phyloP scores from a whole-genome alignment of 2,113 vertebrate species.

The Megalops atlanticus region DNA sequence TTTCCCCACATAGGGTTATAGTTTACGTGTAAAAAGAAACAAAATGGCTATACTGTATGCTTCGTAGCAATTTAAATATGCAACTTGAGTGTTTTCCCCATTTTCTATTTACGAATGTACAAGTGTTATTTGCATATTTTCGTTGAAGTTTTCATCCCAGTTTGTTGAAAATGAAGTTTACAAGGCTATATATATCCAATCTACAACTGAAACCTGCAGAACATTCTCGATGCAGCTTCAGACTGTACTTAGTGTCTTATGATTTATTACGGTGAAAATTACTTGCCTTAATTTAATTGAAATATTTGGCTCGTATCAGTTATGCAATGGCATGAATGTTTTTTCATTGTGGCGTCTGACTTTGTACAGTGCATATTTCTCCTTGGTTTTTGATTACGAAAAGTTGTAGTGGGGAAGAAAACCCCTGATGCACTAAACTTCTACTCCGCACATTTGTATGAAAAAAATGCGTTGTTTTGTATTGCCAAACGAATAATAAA shows the following conservation, averaged over 20 bases:
- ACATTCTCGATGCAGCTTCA: slow-evolving; percentile 17
- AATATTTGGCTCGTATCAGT: slow-evolving; percentile 44
- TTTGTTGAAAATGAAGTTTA: slow-evolving; percentile 34
- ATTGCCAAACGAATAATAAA: slow-evolving; percentile 53
- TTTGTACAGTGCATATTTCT: slow-evolving; percentile 50
- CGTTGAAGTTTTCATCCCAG: slow-evolving; percentile 21
- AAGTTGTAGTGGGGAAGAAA: slow-evolving; percentile 30
- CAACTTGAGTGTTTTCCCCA: slow-evolving; percentile 20
- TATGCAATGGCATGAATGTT: slow-evolving; percentile 63
- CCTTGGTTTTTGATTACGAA: slow-evolving; percentile 33
- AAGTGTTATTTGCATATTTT: slow-evolving; percentile 11
- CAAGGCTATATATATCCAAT: slow-evolving; percentile 20
- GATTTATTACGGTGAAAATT: slow-evolving; percentile 19
- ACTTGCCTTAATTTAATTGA: slow-evolving; percentile 29
- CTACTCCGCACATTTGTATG: slow-evolving; percentile 58
- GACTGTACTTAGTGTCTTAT: slow-evolving; percentile 4
- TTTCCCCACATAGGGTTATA: slow-evolving; percentile 17
- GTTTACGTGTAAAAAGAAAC: slow-evolving; percentile 28
- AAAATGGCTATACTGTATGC: slow-evolving; percentile 14
- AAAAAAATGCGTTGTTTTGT: slow-evolving; percentile 53
- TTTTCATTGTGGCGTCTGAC: slow-evolving; percentile 35
- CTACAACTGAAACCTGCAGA: slow-evolving; percentile 27
- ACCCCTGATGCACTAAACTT: slow-evolving; percentile 57
- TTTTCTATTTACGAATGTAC: slow-evolving; percentile 24
- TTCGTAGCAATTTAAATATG: slow-evolving; percentile 27